Base-by-base conservation (phyloP, 2,797 vertebrate species). In the Hippopotamyrus pictus region DNA sequence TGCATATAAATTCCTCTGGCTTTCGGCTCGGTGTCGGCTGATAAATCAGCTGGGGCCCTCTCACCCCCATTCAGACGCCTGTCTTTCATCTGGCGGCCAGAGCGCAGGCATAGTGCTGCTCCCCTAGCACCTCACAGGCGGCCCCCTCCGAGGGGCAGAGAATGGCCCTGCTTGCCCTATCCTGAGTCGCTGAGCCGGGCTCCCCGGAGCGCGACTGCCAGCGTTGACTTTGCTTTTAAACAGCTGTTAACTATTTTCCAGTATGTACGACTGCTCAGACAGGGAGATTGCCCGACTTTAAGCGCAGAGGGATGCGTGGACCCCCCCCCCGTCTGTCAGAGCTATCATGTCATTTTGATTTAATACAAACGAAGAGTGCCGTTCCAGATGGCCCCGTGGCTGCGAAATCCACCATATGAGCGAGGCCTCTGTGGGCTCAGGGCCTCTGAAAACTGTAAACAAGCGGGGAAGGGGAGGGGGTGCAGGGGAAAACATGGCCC, bases 191-290 rank as follows among this genome's bases (percentile, higher is more conserved):
- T 37, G 53, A 37, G 5, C 53, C 12, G 5, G 53, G 46, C 48
- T 7, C 25, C 50, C 29, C 33, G 5, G 51, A 41, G 9, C 50
- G 6, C 59, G 85, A 41, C 85, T 87, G 85, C 51, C 85, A 87
- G 85, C 37, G 2, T 87, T 5, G 51, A 87, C 53, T 57, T 59
- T 59, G 44, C 53, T 53, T 87, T 87, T 59, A 87, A 59, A 33
- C 85, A 87, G 53, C 85, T 59, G 51, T 59, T 57, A 87, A 59
- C 85, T 57, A 59, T 87, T 59, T 87, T 59, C 33, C 85, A 54
- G 51, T 37, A 57, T 22, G 33, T 53, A 33, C 53, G 59, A 41
- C 85, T 9, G 85, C 51, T 59, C 85, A 53, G 85, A 54, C 12
- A 12, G 85, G 85, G 51, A 37, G 33, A 87, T 87, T n/a, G 53